A percentile compares a stretch with the other conserved stretches of the same genome.
Evolutionary conservation across 2,113 vertebrate species (phyloP).

Genomic region (Illadopsis cleaveri): DNA sequence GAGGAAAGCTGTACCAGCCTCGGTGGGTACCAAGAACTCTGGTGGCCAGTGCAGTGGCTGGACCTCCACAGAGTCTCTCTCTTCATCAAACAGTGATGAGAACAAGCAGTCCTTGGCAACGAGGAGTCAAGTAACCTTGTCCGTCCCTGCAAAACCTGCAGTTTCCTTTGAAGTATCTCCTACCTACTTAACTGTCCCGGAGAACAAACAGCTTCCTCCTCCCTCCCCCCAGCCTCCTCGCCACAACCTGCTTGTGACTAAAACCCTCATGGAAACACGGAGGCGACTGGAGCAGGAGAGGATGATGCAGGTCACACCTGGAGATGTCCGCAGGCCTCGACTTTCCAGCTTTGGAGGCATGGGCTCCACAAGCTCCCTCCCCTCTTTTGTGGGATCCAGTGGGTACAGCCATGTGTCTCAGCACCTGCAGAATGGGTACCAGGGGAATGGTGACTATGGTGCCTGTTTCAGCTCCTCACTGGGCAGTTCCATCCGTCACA

Average conservation of each 20-base stretch:
- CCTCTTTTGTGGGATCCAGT: conserved; percentile 85
- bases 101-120: conserved; percentile 79
- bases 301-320: conserved; percentile 80
- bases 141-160: conserved; percentile 64
- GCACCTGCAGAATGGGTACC: conserved; percentile 84
- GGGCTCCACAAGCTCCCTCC: conserved; percentile 90
- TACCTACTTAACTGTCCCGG: conserved; percentile 71
- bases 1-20: conserved; percentile 74
- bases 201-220: conserved; percentile 84
- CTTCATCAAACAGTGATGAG: conserved; percentile 92
- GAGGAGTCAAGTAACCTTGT: conserved; percentile 72
- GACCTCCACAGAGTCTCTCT: conserved; percentile 93
- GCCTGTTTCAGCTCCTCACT: conserved; percentile 82
- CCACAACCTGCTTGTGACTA: conserved; percentile 93
- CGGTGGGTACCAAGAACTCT: conserved; percentile 48
- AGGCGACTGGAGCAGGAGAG: conserved; percentile 91
- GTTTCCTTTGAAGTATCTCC: conserved; percentile 75
- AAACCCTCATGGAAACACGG: conserved; percentile 97
- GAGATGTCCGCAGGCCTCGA: conserved; percentile 84
- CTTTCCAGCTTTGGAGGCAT: conserved; percentile 92
- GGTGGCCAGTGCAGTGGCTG: conserved; percentile 78
- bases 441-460: conserved; percentile 82
- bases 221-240: conserved; percentile 85
- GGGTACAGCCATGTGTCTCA: conserved; percentile 73
- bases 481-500: conserved; percentile 93